Percentiles rank a stretch among this genome's conserved stretches.
Conservation (phyloP, 2,888 invertebrate species). For the Noctua fimbriata region DNA sequence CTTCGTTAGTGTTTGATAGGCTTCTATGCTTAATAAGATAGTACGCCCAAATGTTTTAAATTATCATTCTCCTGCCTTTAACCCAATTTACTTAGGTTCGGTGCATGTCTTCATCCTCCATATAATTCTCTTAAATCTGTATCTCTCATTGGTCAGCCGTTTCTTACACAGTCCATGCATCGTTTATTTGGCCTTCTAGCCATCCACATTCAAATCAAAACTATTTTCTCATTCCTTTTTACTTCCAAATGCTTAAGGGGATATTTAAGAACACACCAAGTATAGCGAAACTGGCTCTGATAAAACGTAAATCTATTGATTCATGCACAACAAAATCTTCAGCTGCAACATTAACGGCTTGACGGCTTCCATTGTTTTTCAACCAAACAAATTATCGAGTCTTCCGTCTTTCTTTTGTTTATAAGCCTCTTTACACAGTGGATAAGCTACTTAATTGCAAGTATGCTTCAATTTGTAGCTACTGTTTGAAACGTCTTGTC, state of each 20-base stretch:
- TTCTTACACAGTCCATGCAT: background rate
- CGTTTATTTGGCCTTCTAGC: background rate
- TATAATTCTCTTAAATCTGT: background rate
- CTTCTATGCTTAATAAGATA: background rate
- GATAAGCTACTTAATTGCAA: constrained; percentile 44
- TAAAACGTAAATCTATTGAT: constrained; percentile 1
- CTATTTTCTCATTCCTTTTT: background rate
- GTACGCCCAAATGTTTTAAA: background rate
- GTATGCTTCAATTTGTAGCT: constrained; percentile 13
- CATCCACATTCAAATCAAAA: background rate
- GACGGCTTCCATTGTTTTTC: constrained; percentile 31
- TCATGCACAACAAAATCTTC: constrained; percentile 4
- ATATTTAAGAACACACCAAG: background rate
- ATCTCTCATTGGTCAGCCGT: background rate
- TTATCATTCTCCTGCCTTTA: background rate
- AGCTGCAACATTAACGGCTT: background rate
- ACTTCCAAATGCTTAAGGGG: background rate
- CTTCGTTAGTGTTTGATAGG: background rate
- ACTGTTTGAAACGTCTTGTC: background rate
- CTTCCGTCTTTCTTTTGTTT: constrained; percentile 29
- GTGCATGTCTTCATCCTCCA: background rate
- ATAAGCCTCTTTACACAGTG: constrained; percentile 4
- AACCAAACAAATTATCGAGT: constrained; percentile 25
- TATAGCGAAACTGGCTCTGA: too few species aligned
- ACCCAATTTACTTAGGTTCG: background rate